phyloP scores from a whole-genome alignment of 1,140 invertebrate species.

The Philotrypesis tridentata region DNA sequence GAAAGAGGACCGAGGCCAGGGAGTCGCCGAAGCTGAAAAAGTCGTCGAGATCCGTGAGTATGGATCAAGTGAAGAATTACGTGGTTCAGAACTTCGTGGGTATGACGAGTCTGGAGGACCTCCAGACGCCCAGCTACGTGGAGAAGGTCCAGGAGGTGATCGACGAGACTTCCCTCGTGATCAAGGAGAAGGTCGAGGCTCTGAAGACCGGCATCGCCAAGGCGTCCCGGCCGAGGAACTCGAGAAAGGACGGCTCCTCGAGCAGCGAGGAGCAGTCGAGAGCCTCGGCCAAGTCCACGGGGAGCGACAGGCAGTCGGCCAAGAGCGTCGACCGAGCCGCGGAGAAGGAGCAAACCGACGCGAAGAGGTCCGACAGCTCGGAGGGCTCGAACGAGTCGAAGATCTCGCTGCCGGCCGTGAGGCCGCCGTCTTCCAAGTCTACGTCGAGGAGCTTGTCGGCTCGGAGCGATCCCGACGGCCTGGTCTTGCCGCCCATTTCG shows the following conservation, averaged over 20 bases:
- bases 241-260: not conserved
- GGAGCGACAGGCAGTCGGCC: not conserved
- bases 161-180: slow-evolving; percentile 59
- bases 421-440: slow-evolving; percentile 49
- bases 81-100: slow-evolving; percentile 57
- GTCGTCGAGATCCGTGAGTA: slow-evolving; percentile 44
- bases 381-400: slow-evolving; percentile 47
- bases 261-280: slow-evolving; percentile 20
- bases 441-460: slow-evolving; percentile 48
- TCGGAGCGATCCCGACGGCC: slow-evolving; percentile 49
- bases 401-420: slow-evolving; percentile 61
- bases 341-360: not conserved
- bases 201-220: slow-evolving; percentile 52
- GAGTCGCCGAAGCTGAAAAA: slow-evolving; percentile 4
- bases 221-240: not conserved
- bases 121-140: slow-evolving; percentile 61
- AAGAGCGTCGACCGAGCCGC: not conserved
- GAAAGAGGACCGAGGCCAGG: slow-evolving; percentile 13
- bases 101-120: slow-evolving; percentile 60
- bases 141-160: slow-evolving; percentile 65
- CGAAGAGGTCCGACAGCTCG: not conserved
- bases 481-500: slow-evolving; percentile 66
- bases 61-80: slow-evolving; percentile 60
- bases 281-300: not conserved
- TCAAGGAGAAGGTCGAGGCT: slow-evolving; percentile 61